Base-by-base conservation (phyloP, 2,797 vertebrate species). In the Fratercula arctica region DNA sequence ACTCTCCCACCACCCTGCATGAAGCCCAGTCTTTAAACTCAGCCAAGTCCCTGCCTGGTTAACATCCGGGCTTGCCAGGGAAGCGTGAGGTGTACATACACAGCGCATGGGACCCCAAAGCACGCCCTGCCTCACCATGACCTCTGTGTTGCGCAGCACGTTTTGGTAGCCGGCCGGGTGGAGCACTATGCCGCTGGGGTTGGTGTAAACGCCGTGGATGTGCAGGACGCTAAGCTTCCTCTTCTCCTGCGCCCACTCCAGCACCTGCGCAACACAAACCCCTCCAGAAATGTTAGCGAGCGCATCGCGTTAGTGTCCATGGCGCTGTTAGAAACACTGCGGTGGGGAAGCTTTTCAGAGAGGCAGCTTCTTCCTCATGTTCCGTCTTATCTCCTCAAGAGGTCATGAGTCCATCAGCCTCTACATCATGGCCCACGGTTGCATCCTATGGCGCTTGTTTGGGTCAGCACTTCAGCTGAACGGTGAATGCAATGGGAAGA, bases 171-270 rank as follows among this genome's bases (percentile, higher is more conserved):
- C 99, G 12, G 99, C 99, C 7, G 99, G 99, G 97, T 99, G 99
- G 80, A 99, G 98, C 31, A 99, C 99, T 9, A 99, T 99, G 50
- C 99, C 99, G 9, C 99, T 98, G 70, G 99, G 99, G 97, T 99
- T 99, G 78, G 99, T 99, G 97, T 99, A 99, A 68, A 99, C 99
- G 0, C 99, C 99, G 2, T 99, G 99, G 97, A 99, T 99, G 81
- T 99, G 99, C 68, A 99, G 97, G 43, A 99, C 99, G 20, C 99
- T 99, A 54, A 99, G 98, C 95, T 98, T 98, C 95, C 99, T 98
- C 97, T 99, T 99, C 97, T 99, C 99, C 80, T 99, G 99, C 6
- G 99, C 99, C 99, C 99, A 99, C 97, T 99, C 99, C 87, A 99
- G 97, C 88, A 99, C 99, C 99, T 99, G 96, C 29, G 35, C 20